Percentiles rank a stretch among this genome's conserved stretches.
Conservation (phyloP, 2,113 vertebrate species). For the Rhynchopsitta pachyrhyncha region DNA sequence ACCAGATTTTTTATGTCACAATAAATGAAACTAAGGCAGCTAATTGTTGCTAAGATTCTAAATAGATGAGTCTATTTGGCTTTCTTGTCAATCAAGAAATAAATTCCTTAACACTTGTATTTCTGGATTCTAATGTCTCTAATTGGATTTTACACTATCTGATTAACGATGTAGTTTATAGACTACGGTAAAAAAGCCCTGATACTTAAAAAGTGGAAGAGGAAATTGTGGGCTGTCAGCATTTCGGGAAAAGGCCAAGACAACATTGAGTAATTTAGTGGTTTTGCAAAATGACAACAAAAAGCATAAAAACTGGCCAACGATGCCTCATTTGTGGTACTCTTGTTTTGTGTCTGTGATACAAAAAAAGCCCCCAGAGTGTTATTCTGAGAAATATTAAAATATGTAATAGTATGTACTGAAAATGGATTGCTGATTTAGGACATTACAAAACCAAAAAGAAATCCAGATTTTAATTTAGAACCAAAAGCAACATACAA, state of each 20-base stretch:
- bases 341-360: neutral
- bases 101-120: slow-evolving; percentile 85
- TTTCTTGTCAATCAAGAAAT: slow-evolving; percentile 87
- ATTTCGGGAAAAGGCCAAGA: slow-evolving; percentile 67
- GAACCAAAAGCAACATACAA: neutral
- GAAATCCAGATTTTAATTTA: slow-evolving; percentile 13
- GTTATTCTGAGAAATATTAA: slow-evolving; percentile 7
- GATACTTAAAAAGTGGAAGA: slow-evolving; percentile 69
- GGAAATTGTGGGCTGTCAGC: slow-evolving; percentile 74
- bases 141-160: slow-evolving; percentile 85
- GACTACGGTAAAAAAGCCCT: slow-evolving; percentile 71
- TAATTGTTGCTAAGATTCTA: slow-evolving; percentile 86
- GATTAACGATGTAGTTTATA: slow-evolving; percentile 81
- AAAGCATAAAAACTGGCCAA: slow-evolving; percentile 52
- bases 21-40: slow-evolving; percentile 86
- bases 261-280: slow-evolving; percentile 48
- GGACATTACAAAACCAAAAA: slow-evolving; percentile 23
- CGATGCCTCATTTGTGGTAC: slow-evolving; percentile 6
- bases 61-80: slow-evolving; percentile 84
- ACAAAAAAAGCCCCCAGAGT: slow-evolving; percentile 10
- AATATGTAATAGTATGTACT: neutral
- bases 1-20: slow-evolving; percentile 88
- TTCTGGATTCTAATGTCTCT: slow-evolving; percentile 83
- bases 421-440: slow-evolving; percentile 9
- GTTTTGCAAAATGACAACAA: slow-evolving; percentile 11